phyloP scores from a whole-genome alignment of 2,113 vertebrate genomes.

The Lagopus muta region DNA sequence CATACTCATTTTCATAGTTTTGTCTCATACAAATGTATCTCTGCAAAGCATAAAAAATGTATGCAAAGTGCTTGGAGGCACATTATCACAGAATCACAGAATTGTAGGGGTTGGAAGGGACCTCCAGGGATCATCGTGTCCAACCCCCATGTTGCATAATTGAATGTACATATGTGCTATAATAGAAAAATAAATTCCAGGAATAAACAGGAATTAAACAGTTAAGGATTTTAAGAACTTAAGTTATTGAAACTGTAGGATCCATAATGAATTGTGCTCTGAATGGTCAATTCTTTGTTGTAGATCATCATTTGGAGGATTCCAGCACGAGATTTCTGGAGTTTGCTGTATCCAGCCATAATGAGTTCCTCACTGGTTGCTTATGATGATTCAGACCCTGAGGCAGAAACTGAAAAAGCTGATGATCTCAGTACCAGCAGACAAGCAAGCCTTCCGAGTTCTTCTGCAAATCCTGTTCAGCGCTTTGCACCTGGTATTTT shows the following conservation, averaged over 20 bases:
- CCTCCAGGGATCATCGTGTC: too few relatives aligned
- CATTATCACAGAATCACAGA: neutral
- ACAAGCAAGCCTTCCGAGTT: neutral
- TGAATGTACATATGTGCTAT: neutral
- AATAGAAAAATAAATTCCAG: neutral
- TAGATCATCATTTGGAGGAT: conserved; percentile 55
- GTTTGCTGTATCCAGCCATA: neutral
- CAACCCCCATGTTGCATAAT: neutral
- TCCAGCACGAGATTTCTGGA: conserved; percentile 5
- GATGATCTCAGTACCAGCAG: neutral
- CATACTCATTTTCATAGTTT: neutral
- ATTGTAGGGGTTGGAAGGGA: too few relatives aligned
- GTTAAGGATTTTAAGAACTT: neutral
- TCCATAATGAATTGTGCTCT: conserved; percentile 3
- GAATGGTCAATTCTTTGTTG: conserved; percentile 59
- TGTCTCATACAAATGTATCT: conserved; percentile 10
- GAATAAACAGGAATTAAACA: neutral
- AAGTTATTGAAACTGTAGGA: neutral
- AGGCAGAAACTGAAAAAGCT: conserved; percentile 71
- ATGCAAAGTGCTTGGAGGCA: conserved; percentile 1
- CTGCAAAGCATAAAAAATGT: neutral
- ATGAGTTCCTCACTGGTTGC: conserved; percentile 89
- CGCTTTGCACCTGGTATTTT: neutral
- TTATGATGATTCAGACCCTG: conserved; percentile 92
- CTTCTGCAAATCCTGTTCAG: neutral